phyloP scores from a whole-genome alignment of 1,140 invertebrate genomes.

The Dreissena rostriformis region DNA sequence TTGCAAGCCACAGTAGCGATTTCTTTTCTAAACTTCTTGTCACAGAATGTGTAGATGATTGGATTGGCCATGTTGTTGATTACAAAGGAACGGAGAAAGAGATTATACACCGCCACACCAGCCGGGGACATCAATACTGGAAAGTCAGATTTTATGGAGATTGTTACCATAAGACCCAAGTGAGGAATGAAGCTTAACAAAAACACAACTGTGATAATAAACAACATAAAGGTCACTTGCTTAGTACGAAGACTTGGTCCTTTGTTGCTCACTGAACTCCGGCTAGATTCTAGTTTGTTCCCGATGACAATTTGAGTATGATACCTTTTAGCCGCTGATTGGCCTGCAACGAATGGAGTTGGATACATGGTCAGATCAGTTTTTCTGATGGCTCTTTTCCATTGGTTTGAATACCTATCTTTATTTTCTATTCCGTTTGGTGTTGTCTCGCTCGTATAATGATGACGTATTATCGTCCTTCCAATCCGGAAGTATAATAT shows the following conservation, averaged over 20 bases:
- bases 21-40: slow-evolving; percentile 63
- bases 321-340: too few species aligned
- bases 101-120: too few species aligned
- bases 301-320: too few species aligned
- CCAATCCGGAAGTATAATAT: slow-evolving; percentile 24
- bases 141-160: slow-evolving; percentile 49
- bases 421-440: too few species aligned
- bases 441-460: too few species aligned
- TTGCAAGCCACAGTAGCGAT: too few species aligned
- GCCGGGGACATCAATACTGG: slow-evolving; percentile 41
- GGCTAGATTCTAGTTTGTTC: too few species aligned
- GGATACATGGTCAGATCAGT: too few species aligned
- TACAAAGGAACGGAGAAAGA: slow-evolving; percentile 66
- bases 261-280: too few species aligned
- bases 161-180: slow-evolving; percentile 59
- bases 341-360: too few species aligned
- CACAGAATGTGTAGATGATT: slow-evolving; percentile 68
- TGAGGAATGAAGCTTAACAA: slow-evolving; percentile 65
- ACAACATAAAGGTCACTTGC: slow-evolving; percentile 63
- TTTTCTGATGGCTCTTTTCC: too few species aligned
- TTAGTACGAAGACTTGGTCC: slow-evolving; percentile 32
- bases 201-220: slow-evolving; percentile 63
- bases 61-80: slow-evolving; percentile 70
- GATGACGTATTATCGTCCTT: neutral
- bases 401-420: too few species aligned